Percentiles rank a stretch among this genome's conserved stretches.
Evolutionary conservation across 2,888 invertebrate genomes (phyloP).

Genomic region (Nasonia oneida): DNA sequence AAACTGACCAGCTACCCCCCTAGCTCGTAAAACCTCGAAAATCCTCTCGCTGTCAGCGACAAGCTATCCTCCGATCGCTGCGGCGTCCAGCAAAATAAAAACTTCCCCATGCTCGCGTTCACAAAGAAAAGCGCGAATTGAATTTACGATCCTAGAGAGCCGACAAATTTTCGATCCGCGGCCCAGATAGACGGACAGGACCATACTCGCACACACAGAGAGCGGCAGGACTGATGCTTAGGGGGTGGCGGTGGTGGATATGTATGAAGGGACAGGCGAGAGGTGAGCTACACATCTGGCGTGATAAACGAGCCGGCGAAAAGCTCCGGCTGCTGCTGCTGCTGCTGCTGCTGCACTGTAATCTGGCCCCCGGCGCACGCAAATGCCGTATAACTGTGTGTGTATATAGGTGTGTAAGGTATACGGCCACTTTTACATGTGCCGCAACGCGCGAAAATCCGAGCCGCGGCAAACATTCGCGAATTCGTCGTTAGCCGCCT

Average conservation of each 20-base stretch:
- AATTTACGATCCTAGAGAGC: constrained; percentile 17
- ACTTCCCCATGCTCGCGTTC: not conserved
- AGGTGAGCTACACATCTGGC: constrained; percentile 49
- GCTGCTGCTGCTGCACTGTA: constrained; percentile 22
- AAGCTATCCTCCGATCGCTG: not conserved
- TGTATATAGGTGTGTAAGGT: not conserved
- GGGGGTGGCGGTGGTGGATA: not conserved
- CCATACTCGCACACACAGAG: not conserved
- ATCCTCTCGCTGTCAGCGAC: not conserved
- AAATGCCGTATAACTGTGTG: constrained; percentile 17
- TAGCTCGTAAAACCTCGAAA: constrained; percentile 1
- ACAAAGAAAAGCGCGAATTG: constrained; percentile 6
- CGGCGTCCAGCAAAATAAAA: not conserved
- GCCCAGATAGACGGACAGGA: constrained; percentile 16
- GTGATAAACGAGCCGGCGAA: constrained; percentile 60
- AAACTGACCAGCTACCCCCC: not conserved
- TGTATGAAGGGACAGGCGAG: not conserved
- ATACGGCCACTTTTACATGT: constrained; percentile 22
- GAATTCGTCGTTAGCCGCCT: not conserved
- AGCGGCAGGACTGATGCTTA: not conserved
- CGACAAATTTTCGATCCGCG: constrained; percentile 24
- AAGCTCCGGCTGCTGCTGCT: constrained; percentile 29
- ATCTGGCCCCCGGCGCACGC: constrained; percentile 41
- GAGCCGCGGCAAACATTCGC: not conserved
- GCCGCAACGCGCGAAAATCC: not conserved